Conservation (phyloP, 2,888 invertebrate species). For the Pristionchus fissidentatus region DNA sequence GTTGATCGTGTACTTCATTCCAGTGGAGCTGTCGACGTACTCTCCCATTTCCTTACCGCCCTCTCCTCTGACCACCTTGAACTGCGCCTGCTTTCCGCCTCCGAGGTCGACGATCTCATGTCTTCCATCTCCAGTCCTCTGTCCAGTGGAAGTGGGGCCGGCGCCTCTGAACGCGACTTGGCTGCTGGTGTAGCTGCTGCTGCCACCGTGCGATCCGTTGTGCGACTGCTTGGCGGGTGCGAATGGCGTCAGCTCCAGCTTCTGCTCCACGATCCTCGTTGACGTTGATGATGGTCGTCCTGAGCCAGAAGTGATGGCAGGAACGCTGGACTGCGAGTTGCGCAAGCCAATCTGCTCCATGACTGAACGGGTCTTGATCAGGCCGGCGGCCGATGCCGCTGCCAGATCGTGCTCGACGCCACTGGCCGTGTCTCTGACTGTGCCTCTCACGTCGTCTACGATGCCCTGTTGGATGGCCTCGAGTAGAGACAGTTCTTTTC, state of each 20-base stretch:
- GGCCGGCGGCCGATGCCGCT: slow-evolving; percentile 72
- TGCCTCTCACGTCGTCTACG: slow-evolving; percentile 76
- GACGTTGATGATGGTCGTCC: slow-evolving; percentile 54
- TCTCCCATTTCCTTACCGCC: slow-evolving; percentile 75
- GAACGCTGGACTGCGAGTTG: not conserved
- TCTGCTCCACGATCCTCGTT: slow-evolving; percentile 69
- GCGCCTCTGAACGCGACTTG: slow-evolving; percentile 48
- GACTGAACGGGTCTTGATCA: slow-evolving; percentile 53
- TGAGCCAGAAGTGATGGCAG: not conserved
- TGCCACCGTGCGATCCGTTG: slow-evolving; percentile 24
- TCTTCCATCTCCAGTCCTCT: slow-evolving; percentile 55
- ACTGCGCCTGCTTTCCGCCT: slow-evolving; percentile 74
- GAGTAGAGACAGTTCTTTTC: slow-evolving; percentile 75
- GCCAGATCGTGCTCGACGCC: slow-evolving; percentile 76
- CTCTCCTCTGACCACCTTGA: slow-evolving; percentile 74
- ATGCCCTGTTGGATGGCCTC: slow-evolving; percentile 77
- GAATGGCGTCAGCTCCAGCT: slow-evolving; percentile 73
- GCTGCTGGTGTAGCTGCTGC: slow-evolving; percentile 4
- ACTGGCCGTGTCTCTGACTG: slow-evolving; percentile 77
- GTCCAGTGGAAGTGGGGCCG: slow-evolving; percentile 28
- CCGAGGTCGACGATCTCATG: slow-evolving; percentile 74
- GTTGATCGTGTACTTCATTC: slow-evolving; percentile 76
- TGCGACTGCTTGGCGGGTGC: slow-evolving; percentile 48
- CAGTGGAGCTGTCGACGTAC: slow-evolving; percentile 74
- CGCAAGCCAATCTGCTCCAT: slow-evolving; percentile 33